Evolutionary conservation across 2,888 invertebrate species (phyloP).

Genomic region (Drosophila colorata): DNA sequence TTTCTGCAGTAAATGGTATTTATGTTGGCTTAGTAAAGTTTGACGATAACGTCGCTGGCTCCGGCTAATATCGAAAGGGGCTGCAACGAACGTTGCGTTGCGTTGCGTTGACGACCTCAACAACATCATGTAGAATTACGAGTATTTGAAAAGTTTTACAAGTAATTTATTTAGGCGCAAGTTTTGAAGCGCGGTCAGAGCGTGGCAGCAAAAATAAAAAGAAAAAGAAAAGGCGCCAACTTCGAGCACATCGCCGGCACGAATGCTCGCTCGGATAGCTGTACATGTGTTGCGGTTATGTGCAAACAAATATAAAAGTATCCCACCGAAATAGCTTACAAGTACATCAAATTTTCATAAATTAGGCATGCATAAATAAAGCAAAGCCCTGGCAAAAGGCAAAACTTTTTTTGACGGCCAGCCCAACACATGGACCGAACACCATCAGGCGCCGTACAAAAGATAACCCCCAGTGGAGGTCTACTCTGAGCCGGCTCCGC

Average conservation of each 20-base stretch:
- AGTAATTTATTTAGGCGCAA: slow-evolving; percentile 81
- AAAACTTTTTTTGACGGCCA: slow-evolving; percentile 64
- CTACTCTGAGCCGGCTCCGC: slow-evolving; percentile 13
- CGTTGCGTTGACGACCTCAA: slow-evolving; percentile 78
- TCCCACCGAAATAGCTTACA: slow-evolving; percentile 78
- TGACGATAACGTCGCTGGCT: slow-evolving; percentile 65
- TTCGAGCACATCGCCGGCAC: slow-evolving; percentile 32
- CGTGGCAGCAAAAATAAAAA: slow-evolving; percentile 35
- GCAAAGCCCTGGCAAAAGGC: slow-evolving; percentile 44
- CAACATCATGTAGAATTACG: slow-evolving; percentile 81
- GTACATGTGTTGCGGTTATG: slow-evolving; percentile 76
- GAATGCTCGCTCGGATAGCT: slow-evolving; percentile 17
- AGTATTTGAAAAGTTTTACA: slow-evolving; percentile 80
- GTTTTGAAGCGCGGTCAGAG: slow-evolving; percentile 70
- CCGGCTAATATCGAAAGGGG: slow-evolving; percentile 53
- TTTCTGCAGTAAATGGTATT: slow-evolving; percentile 80
- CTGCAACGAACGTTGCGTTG: slow-evolving; percentile 18
- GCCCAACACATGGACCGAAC: slow-evolving; percentile 43
- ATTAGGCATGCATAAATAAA: slow-evolving; percentile 79
- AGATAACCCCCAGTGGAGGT: slow-evolving; percentile 26
- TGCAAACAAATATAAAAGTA: slow-evolving; percentile 79
- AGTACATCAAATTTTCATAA: slow-evolving; percentile 81
- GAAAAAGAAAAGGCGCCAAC: slow-evolving; percentile 22
- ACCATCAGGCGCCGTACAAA: slow-evolving; percentile 36
- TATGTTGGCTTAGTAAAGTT: slow-evolving; percentile 80